phyloP scores from a whole-genome alignment of 64 coral and sea anemone genomes.

The Orbicella faveolata region DNA sequence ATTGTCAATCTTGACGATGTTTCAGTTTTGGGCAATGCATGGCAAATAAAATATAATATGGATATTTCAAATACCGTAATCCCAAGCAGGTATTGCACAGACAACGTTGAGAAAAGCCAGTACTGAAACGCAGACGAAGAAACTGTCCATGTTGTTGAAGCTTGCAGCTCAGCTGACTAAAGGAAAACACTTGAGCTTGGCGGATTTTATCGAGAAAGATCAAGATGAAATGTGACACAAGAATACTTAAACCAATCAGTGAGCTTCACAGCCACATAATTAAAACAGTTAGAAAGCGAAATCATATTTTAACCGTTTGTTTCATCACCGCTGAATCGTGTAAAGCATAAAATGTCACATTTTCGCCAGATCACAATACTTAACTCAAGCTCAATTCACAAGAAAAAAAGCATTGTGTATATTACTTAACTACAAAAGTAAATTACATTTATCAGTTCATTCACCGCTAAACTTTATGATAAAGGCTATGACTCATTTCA shows the following conservation, averaged over 20 bases:
- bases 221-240: background rate
- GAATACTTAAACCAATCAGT: slow-evolving; percentile 2
- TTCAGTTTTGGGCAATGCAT: background rate
- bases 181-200: background rate
- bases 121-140: background rate
- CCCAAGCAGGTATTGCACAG: background rate
- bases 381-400: too few species aligned
- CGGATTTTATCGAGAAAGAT: background rate
- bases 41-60: background rate
- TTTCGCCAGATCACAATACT: too few species aligned
- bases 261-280: background rate
- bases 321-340: too few species aligned
- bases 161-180: background rate
- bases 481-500: too few species aligned
- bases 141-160: background rate
- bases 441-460: too few species aligned
- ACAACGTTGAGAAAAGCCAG: background rate
- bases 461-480: too few species aligned
- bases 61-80: background rate
- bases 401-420: too few species aligned
- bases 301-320: background rate
- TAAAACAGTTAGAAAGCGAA: background rate
- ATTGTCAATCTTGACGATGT: too few species aligned
- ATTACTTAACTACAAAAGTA: too few species aligned
- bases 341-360: too few species aligned